Conservation (phyloP, 2,888 invertebrate species). For the Aphelenchoides bicaudatus region DNA sequence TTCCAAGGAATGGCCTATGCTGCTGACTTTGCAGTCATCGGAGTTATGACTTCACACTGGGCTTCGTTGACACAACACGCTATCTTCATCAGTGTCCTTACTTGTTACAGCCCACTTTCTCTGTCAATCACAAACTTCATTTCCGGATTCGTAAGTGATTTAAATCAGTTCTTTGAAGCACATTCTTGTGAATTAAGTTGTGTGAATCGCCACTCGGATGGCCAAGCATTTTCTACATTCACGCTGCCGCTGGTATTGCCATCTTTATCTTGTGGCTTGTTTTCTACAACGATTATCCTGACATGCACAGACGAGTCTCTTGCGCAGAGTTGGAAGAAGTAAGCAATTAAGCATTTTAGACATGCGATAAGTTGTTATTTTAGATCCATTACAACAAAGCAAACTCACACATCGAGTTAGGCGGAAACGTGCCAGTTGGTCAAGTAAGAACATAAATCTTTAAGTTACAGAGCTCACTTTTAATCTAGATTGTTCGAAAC, state of each 20-base stretch:
- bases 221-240: slow-evolving; percentile 37
- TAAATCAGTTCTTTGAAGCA: slow-evolving; percentile 23
- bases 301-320: slow-evolving; percentile 22
- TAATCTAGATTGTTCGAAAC: slow-evolving; percentile 38
- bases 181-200: slow-evolving; percentile 10
- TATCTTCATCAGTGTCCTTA: slow-evolving; percentile 47
- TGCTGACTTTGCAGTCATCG: slow-evolving; percentile 31
- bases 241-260: slow-evolving; percentile 26
- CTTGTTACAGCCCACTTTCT: slow-evolving; percentile 46
- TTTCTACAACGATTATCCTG: slow-evolving; percentile 33
- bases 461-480: too few relatives aligned
- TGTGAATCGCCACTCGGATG: slow-evolving; percentile 33
- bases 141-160: slow-evolving; percentile 40
- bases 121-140: slow-evolving; percentile 47
- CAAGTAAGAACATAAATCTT: too few relatives aligned
- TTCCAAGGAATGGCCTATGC: slow-evolving; percentile 31
- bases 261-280: slow-evolving; percentile 31
- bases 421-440: slow-evolving; percentile 27
- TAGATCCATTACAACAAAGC: slow-evolving; percentile 30
- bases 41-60: slow-evolving; percentile 38
- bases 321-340: slow-evolving; percentile 16
- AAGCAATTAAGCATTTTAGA: too few relatives aligned
- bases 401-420: slow-evolving; percentile 30
- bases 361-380: too few relatives aligned
- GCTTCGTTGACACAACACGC: slow-evolving; percentile 46